Base-by-base conservation (phyloP, 2,888 invertebrate species). In the Melanchra persicariae region DNA sequence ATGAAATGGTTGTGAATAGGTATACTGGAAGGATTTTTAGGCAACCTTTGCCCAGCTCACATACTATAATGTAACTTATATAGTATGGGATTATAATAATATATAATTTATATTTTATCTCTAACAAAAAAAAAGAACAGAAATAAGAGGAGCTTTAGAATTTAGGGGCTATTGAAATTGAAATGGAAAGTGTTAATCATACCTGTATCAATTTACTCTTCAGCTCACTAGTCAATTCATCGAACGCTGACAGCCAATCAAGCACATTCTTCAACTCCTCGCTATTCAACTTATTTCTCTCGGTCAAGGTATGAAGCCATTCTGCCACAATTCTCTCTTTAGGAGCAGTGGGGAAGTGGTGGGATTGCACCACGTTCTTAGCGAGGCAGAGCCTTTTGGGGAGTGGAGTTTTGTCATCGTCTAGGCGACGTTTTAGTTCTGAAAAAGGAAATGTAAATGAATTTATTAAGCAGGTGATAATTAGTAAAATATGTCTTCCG, bases 381-480 rank as follows among this genome's bases (percentile, higher is more conserved):
- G 96, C 96, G 0, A 97, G 89, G 79, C 96, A 96, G 2, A 96
- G 89, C 10, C 97, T 92, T 84, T 97, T 97, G 0, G 95, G 85
- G 9, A 96, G 72, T 0, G 96, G 94, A 67, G 93, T 94, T 6
- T 89, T 85, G 0, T 91, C 90, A 74, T 95, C 92, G 0, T 94
- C 92, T 8, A 96, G 85, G 1, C 94, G 91, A 1, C 95, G 93
- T 82, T 96, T 96, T 54, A 96, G 83, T 86, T 96, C 96, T 96
- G 88, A 47, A 93, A 93, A 22, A 37, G 4, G 40, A 40, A 9
- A 40, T 40, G 40, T 40, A 15, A 0, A 40, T 15, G 15, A 12
- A 40, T 7, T 8, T 34, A 7, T 17, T 5, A 15, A 40, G 40
- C 15, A 5, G 12, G 2, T 40, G 6, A 40, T 40, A 40, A 7